Conservation (phyloP, 2,888 invertebrate species). For the Drosophila barbarae region DNA sequence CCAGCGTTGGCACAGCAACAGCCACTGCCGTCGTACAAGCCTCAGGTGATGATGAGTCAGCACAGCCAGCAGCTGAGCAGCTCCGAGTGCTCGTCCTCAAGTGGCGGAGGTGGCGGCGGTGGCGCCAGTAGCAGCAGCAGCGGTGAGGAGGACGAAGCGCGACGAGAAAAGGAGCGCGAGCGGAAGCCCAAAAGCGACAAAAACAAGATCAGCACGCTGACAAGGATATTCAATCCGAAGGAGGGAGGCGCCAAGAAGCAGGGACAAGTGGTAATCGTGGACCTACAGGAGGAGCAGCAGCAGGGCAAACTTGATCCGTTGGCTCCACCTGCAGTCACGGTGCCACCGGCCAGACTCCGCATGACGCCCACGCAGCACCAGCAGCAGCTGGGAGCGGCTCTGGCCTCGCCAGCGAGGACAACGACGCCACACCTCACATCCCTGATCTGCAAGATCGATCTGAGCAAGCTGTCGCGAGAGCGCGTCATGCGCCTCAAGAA, state of each 20-base stretch:
- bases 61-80: constrained; percentile 46
- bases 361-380: constrained; percentile 72
- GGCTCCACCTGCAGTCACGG: constrained; percentile 57
- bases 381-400: constrained; percentile 49
- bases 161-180: constrained; percentile 62
- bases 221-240: constrained; percentile 86
- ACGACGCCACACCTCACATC: constrained; percentile 65
- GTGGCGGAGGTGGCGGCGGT: constrained; percentile 57
- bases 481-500: constrained; percentile 41
- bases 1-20: constrained; percentile 2
- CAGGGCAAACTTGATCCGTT: constrained; percentile 64
- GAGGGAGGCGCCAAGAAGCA: constrained; percentile 87
- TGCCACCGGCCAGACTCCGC: constrained; percentile 59
- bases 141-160: constrained; percentile 56
- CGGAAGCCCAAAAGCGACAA: constrained; percentile 82
- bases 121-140: constrained; percentile 56
- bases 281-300: constrained; percentile 81
- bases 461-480: constrained; percentile 73
- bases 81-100: constrained; percentile 45
- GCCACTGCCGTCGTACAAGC: constrained; percentile 63
- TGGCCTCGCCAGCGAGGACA: constrained; percentile 56
- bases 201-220: constrained; percentile 85
- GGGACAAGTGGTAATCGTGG: constrained; percentile 87
- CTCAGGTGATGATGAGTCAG: constrained; percentile 28
- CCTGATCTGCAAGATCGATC: constrained; percentile 77